These are phyloP conservation scores for Drosophila kuntzei DNA, from an alignment of 2,888 invertebrate species.

Conservation along the genomic window DNA sequence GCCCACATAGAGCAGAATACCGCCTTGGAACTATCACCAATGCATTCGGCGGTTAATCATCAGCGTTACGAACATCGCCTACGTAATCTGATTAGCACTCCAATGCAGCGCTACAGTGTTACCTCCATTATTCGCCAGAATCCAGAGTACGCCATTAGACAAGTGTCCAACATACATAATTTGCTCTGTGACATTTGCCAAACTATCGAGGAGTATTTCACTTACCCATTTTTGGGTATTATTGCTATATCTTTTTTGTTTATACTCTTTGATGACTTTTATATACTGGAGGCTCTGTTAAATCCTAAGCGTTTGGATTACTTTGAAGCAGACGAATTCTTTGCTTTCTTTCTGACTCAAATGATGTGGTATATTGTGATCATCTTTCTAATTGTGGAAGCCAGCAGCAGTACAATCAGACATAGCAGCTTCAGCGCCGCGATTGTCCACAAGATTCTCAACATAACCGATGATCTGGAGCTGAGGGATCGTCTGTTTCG, in stretches of 20 bases:
- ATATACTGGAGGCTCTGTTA: slow-evolving; percentile 82
- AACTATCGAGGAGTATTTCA: slow-evolving; percentile 83
- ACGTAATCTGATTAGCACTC: slow-evolving; percentile 59
- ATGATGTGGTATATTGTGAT: slow-evolving; percentile 83
- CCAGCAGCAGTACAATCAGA: slow-evolving; percentile 79
- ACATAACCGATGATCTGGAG: slow-evolving; percentile 79
- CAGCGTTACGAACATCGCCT: slow-evolving; percentile 58
- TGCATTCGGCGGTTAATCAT: slow-evolving; percentile 73
- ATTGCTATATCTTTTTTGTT: slow-evolving; percentile 84
- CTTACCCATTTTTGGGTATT: slow-evolving; percentile 83
- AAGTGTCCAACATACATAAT: slow-evolving; percentile 83
- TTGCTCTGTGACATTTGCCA: slow-evolving; percentile 83
- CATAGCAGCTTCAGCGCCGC: slow-evolving; percentile 77
- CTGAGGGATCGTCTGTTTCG: slow-evolving; percentile 80
- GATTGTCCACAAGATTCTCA: slow-evolving; percentile 83
- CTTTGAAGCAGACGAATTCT: slow-evolving; percentile 82
- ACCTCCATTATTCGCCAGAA: slow-evolving; percentile 81
- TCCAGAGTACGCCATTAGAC: slow-evolving; percentile 79
- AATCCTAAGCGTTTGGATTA: slow-evolving; percentile 78
- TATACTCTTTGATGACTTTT: slow-evolving; percentile 84
- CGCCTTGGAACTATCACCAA: slow-evolving; percentile 77
- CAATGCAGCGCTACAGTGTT: slow-evolving; percentile 75
- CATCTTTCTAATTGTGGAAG: slow-evolving; percentile 83
- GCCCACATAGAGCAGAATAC: slow-evolving; percentile 74
- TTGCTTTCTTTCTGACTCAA: slow-evolving; percentile 83